Evolutionary conservation across 2,888 invertebrate species (phyloP).

Genomic region (Troglohyphantes excavatus): DNA sequence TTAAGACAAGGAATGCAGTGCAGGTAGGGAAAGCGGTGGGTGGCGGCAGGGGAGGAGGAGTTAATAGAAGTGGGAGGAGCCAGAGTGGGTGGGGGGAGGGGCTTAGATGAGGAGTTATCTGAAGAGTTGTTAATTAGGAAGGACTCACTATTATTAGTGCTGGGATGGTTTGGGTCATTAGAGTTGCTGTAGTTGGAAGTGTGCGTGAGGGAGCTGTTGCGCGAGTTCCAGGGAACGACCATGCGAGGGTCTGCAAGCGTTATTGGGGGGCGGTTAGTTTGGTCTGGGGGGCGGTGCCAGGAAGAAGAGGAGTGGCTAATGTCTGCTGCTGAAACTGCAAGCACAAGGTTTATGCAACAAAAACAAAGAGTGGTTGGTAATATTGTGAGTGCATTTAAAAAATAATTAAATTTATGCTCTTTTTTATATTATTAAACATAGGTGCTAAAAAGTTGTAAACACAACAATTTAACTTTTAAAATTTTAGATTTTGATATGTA

Average conservation of each 20-base stretch:
- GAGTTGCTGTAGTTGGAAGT: constrained; percentile 77
- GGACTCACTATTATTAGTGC: constrained; percentile 79
- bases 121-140: constrained; percentile 71
- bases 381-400: not conserved
- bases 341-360: not conserved
- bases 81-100: constrained; percentile 37
- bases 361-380: not conserved
- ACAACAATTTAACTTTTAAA: too few relatives aligned
- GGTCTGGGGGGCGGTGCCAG: constrained; percentile 60
- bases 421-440: too few relatives aligned
- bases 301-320: constrained; percentile 63
- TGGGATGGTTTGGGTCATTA: constrained; percentile 67
- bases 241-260: constrained; percentile 47
- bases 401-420: too few relatives aligned
- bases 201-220: constrained; percentile 75
- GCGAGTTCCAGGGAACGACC: constrained; percentile 35
- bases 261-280: constrained; percentile 45
- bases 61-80: constrained; percentile 21
- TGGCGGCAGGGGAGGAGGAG: constrained; percentile 77
- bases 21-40: constrained; percentile 80
- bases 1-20: constrained; percentile 81
- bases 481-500: too few relatives aligned
- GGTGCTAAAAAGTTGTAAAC: too few relatives aligned
- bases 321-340: constrained; percentile 66
- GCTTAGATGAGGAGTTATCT: constrained; percentile 50